Evolutionary conservation across 1,140 invertebrate species (phyloP), one percentile per base, ranked within the genome.

Genomic region (Euwallacea similis): DNA sequence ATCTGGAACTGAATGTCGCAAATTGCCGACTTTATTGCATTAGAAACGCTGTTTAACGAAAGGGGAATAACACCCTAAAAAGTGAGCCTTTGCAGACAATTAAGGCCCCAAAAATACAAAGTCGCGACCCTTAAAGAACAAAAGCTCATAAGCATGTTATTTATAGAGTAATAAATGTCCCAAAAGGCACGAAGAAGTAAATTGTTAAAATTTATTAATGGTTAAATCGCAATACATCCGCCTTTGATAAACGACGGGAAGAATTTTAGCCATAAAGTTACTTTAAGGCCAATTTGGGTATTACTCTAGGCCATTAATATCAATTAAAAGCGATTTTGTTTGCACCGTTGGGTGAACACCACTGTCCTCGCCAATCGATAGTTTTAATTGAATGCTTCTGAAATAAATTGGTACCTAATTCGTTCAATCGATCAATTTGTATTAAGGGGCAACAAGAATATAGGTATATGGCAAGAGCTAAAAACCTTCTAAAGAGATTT

Each of bases 221-320:
- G 66, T 43, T 47, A 56, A 69, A 65, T 68, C 11, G 66, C 53
- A 73, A 69, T 66, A 73, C 62, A 73, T 74, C 61, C 60, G 42
- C 64, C 11, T 63, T 69, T 72, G 70, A 74, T 74, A 69, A 74
- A 74, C 72, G 66, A 65, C 61, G 55, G 53, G 16, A 68, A 65
- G 63, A 72, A 68, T 74, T 70, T 74, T 69, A 72, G 66, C 70
- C 66, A 72, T 74, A 74, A 74, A 74, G 54, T 74, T 56, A 72
- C 73, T 72, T 74, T 58, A 74, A 62, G 66, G 70, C 70, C 73
- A 74, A 74, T 74, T 74, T 74, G 69, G 65, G 70, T 72, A 46
- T 47, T 65, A 55, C 58, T 63, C 56, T 65, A 55, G 60, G 42
- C 66, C 73, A 74, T 74, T 74, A 74, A 74, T 74, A 74, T 74